A percentile compares a stretch with the other conserved stretches of the same genome.
These are phyloP conservation scores for Syncerus caffer DNA, from an alignment of 2,797 vertebrate species.

Conservation along the genomic window DNA sequence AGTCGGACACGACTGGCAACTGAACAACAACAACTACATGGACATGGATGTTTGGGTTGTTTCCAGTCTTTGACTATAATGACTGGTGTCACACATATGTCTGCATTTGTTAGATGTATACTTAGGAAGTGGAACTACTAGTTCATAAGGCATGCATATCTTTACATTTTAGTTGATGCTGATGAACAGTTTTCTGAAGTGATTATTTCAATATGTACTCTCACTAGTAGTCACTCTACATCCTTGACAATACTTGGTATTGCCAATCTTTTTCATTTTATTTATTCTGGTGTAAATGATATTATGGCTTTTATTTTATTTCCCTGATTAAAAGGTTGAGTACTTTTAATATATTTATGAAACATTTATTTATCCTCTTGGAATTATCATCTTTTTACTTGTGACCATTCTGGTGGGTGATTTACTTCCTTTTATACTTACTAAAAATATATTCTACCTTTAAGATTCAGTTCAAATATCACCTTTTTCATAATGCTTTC, in stretches of 20 bases:
- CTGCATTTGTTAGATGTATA: background rate
- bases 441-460: conserved; percentile 14
- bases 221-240: background rate
- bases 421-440: background rate
- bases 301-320: conserved; percentile 10
- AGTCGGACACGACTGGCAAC: background rate
- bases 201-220: background rate
- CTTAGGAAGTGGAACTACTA: background rate
- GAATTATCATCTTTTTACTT: conserved; percentile 1
- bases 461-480: background rate
- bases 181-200: background rate
- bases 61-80: background rate
- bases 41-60: background rate
- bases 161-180: conserved; percentile 3
- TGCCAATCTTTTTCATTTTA: conserved; percentile 26
- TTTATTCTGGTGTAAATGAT: background rate
- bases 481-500: background rate
- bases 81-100: background rate
- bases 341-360: background rate
- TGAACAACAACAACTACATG: background rate
- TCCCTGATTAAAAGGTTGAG: background rate
- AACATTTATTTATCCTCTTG: conserved; percentile 13
- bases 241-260: background rate
- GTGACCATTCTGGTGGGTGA: background rate
- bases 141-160: background rate